Percentiles rank a stretch among this genome's conserved stretches.
phyloP scores from a whole-genome alignment of 2,888 invertebrate genomes.

The Athripsodes cinereus region DNA sequence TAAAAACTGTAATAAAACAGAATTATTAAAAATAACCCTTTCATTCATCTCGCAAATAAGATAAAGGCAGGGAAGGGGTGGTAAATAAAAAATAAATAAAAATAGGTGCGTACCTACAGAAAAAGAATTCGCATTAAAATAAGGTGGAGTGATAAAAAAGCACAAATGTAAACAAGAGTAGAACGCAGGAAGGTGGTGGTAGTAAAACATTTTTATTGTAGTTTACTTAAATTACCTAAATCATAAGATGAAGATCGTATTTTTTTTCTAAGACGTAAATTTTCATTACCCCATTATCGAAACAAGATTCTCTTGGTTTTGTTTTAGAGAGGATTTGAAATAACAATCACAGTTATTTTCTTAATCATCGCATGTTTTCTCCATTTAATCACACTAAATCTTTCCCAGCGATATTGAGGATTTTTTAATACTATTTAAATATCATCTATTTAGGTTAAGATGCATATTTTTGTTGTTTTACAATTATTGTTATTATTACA shows the following conservation, averaged over 20 bases:
- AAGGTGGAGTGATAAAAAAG: not conserved
- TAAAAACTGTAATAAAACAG: too few species aligned
- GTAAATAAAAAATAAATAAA: not conserved
- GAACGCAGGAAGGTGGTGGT: not conserved
- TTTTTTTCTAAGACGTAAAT: not conserved
- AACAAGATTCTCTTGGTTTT: not conserved
- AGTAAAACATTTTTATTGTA: not conserved
- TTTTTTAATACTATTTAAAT: too few species aligned
- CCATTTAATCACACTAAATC: too few species aligned
- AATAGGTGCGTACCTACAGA: too few species aligned
- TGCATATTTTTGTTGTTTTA: too few species aligned
- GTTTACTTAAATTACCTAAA: not conserved
- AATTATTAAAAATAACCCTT: too few species aligned
- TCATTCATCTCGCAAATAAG: too few species aligned
- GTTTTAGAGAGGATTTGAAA: not conserved
- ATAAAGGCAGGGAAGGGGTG: too few species aligned
- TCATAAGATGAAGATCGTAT: conserved; percentile 1
- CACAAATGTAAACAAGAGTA: not conserved
- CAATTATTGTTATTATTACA: too few species aligned
- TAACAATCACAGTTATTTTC: not conserved
- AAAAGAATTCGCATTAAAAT: not conserved
- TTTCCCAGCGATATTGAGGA: too few species aligned
- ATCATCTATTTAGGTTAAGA: too few species aligned
- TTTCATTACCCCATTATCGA: not conserved
- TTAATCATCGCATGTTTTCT: too few species aligned